phyloP scores from a whole-genome alignment of 2,113 vertebrate genomes.

The Baryphthengus martii region DNA sequence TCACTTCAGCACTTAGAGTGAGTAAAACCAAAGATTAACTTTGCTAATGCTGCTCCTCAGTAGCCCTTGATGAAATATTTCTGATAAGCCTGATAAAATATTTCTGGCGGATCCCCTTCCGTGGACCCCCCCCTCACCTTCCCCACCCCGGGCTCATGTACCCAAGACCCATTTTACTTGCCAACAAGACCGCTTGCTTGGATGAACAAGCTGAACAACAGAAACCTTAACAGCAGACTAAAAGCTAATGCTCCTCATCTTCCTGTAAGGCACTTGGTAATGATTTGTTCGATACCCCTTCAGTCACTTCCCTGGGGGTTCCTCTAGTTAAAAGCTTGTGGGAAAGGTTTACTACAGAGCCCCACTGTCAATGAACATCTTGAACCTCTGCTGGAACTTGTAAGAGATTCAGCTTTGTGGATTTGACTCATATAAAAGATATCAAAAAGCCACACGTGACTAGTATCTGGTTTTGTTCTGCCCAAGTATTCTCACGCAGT shows the following conservation, averaged over 20 bases:
- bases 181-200: background rate
- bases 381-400: background rate
- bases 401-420: background rate
- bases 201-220: background rate
- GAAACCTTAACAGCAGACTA: background rate
- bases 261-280: background rate
- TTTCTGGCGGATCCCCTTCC: too few relatives aligned
- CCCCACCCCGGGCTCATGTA: too few relatives aligned
- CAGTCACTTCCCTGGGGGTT: background rate
- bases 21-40: constrained; percentile 33
- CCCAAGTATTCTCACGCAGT: background rate
- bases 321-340: background rate
- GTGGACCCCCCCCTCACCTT: too few relatives aligned
- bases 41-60: background rate
- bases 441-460: background rate
- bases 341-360: background rate
- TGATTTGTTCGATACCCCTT: background rate
- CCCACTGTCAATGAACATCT: background rate
- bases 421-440: background rate
- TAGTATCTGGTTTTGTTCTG: background rate
- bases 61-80: background rate
- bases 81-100: too few relatives aligned
- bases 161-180: background rate
- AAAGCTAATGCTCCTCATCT: background rate
- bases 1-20: constrained; percentile 86